Conservation (phyloP, 2,113 vertebrate genomes). For the Silurus glanis region DNA sequence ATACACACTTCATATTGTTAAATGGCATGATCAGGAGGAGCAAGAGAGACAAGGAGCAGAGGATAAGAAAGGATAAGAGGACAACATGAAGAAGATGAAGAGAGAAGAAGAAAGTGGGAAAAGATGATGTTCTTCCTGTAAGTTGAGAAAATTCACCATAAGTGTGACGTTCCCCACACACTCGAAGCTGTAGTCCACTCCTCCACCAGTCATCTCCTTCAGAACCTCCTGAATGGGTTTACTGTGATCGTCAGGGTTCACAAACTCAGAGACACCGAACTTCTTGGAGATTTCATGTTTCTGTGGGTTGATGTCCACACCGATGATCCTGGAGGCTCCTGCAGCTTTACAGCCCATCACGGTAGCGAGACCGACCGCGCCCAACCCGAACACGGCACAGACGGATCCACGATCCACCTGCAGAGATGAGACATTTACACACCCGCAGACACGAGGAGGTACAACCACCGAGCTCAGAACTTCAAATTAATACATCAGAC, state of each 20-base stretch:
- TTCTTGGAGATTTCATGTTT: conserved; percentile 77
- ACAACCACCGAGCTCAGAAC: background rate
- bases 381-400: conserved; percentile 82
- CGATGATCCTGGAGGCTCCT: conserved; percentile 79
- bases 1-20: background rate
- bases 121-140: too few species aligned
- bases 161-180: conserved; percentile 73
- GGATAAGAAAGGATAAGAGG: background rate
- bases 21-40: background rate
- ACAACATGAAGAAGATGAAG: too few species aligned
- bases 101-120: background rate
- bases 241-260: conserved; percentile 76
- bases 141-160: conserved; percentile 71
- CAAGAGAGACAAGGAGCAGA: background rate
- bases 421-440: conserved; percentile 6
- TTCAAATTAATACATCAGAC: background rate
- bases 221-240: conserved; percentile 79
- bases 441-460: conserved; percentile 66
- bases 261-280: conserved; percentile 79
- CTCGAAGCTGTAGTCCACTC: conserved; percentile 84
- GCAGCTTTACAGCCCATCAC: conserved; percentile 77
- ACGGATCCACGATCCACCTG: conserved; percentile 80
- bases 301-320: conserved; percentile 74
- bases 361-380: conserved; percentile 80
- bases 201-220: conserved; percentile 70